A percentile compares a stretch with the other conserved stretches of the same genome.
These are phyloP conservation scores for Bergia sp. DNA, from an alignment of 92 coral and sea anemone species.

Conservation along the genomic window DNA sequence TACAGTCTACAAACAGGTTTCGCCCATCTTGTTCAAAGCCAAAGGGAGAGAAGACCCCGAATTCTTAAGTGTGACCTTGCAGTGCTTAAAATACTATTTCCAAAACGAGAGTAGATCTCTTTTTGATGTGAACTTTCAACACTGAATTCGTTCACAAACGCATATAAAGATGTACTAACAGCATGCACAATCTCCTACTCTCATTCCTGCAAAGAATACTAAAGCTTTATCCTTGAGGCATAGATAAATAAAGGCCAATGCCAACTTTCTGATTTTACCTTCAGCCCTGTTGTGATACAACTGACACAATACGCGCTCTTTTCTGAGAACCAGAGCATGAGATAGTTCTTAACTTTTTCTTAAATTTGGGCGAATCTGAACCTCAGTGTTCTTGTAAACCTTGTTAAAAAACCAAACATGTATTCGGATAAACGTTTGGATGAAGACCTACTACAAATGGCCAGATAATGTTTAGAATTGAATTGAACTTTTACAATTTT, in stretches of 20 bases:
- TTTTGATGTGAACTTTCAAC: constrained; percentile 53
- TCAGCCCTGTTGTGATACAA: neutral
- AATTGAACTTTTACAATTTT: neutral
- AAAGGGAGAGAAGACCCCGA: neutral
- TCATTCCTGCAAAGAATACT: constrained; percentile 23
- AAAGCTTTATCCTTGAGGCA: constrained; percentile 11
- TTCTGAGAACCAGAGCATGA: neutral
- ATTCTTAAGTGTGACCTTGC: constrained; percentile 50
- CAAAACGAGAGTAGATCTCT: constrained; percentile 38
- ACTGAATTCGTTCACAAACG: constrained; percentile 16
- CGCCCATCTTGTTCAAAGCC: neutral
- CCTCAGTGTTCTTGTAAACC: too few relatives aligned
- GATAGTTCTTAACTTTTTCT: too few relatives aligned
- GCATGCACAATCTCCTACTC: constrained; percentile 6
- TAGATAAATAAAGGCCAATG: neutral
- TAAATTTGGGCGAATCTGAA: too few relatives aligned
- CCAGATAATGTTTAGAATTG: neutral
- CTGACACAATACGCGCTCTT: neutral
- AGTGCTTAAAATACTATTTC: constrained; percentile 68
- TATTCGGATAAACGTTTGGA: too few relatives aligned
- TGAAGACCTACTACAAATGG: neutral
- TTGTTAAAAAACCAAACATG: too few relatives aligned
- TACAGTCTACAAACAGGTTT: constrained; percentile 2
- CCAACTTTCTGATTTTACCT: neutral
- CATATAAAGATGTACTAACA: constrained; percentile 8